Evolutionary conservation across 2,797 vertebrate genomes (phyloP).

Genomic region (Urosaurus nigricauda): DNA sequence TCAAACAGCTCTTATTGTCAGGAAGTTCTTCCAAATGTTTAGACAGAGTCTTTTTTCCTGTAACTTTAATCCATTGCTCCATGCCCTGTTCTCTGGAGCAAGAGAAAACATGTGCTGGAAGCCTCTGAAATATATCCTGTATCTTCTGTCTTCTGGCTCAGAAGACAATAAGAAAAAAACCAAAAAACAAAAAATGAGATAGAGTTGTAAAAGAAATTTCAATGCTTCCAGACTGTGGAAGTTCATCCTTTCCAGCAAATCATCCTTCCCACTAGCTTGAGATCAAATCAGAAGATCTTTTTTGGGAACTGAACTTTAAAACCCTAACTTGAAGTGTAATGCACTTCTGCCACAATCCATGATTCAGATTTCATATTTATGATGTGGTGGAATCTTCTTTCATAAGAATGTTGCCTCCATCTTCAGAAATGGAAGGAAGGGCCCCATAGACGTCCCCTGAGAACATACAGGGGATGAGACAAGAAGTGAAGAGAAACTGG

Average conservation of each 20-base stretch:
- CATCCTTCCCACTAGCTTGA: conserved; percentile 32
- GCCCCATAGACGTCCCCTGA: conserved; percentile 11
- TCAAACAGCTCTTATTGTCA: no score
- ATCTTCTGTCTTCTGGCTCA: conserved; percentile 31
- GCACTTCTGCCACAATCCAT: conserved; percentile 35
- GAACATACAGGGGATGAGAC: conserved; percentile 59
- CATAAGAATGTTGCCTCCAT: conserved; percentile 2
- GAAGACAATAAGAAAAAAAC: no score
- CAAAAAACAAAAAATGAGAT: conserved; percentile 4
- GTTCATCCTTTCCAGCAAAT: conserved; percentile 16
- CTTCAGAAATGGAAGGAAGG: no score
- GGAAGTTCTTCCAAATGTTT: no score
- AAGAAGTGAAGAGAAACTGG: neutral
- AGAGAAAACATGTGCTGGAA: no score
- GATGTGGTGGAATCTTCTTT: conserved; percentile 25
- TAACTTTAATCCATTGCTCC: no score
- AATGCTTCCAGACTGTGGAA: conserved; percentile 47
- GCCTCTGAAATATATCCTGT: no score
- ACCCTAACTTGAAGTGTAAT: neutral
- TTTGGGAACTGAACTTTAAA: neutral
- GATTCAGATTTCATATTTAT: neutral
- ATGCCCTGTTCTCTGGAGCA: no score
- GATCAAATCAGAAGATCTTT: conserved; percentile 32
- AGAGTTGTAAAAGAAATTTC: conserved; percentile 32
- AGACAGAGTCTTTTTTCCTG: no score